Evolutionary conservation across 1,140 invertebrate species (phyloP).

Genomic region (Linepithema humile): DNA sequence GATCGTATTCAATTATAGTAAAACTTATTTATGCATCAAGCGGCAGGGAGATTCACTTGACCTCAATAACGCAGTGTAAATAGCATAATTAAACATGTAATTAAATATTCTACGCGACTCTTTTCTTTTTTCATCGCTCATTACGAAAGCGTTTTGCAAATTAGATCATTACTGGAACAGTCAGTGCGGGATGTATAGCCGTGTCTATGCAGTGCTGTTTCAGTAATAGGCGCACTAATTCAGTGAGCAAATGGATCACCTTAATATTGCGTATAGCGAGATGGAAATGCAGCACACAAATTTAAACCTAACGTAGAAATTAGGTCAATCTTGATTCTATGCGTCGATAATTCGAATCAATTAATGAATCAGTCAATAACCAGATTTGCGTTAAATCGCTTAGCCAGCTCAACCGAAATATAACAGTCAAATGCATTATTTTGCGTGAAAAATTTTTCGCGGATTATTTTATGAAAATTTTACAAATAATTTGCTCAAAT

Average conservation of each 20-base stretch:
- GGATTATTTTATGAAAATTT: too few species aligned
- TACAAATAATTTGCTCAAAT: background rate
- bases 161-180: constrained; percentile 13
- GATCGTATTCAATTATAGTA: background rate
- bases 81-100: constrained; percentile 21
- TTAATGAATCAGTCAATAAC: constrained; percentile 8
- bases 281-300: background rate
- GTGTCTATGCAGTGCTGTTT: background rate
- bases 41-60: constrained; percentile 11
- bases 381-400: background rate
- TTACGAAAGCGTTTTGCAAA: constrained; percentile 46
- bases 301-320: constrained; percentile 19
- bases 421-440: too few species aligned
- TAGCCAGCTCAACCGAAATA: background rate
- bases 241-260: background rate
- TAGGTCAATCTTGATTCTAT: constrained; percentile 5
- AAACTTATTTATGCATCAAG: constrained; percentile 15
- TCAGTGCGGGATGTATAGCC: background rate
- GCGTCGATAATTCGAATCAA: constrained; percentile 19
- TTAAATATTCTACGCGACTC: background rate
- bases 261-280: background rate
- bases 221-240: constrained; percentile 4
- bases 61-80: constrained; percentile 14
- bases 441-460: too few species aligned
- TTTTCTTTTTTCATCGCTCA: constrained; percentile 24